phyloP scores from a whole-genome alignment of 2,888 invertebrate species.

The Nineta flava region DNA sequence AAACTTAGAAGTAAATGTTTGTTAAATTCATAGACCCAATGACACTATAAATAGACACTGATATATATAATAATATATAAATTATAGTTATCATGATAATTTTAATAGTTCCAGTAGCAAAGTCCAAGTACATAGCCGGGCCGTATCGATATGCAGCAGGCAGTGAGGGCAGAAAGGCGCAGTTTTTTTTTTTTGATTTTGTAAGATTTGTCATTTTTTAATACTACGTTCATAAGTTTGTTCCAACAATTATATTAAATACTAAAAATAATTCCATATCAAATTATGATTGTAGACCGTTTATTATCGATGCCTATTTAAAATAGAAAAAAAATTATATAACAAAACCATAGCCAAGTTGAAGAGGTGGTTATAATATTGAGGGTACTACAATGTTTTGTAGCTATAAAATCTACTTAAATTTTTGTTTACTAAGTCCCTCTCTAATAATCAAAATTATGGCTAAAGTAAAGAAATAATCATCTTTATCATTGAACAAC shows the following conservation, averaged over 20 bases:
- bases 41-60: background rate
- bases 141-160: slow-evolving; percentile 29
- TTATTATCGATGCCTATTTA: background rate
- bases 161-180: slow-evolving; percentile 27
- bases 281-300: background rate
- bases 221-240: slow-evolving; percentile 2
- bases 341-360: too few relatives aligned
- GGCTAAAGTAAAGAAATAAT: too few relatives aligned
- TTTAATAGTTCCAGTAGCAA: slow-evolving; percentile 9
- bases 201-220: background rate
- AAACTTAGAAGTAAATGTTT: too few relatives aligned
- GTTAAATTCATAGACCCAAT: too few relatives aligned
- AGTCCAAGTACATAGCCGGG: slow-evolving; percentile 31
- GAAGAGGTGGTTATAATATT: too few relatives aligned
- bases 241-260: background rate
- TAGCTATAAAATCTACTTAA: too few relatives aligned
- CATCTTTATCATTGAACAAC: background rate
- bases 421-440: too few relatives aligned
- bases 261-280: background rate
- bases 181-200: background rate
- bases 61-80: background rate
- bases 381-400: too few relatives aligned
- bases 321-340: too few relatives aligned
- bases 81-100: background rate
- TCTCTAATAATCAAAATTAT: too few relatives aligned